Evolutionary conservation across 2,113 vertebrate genomes (phyloP).

Genomic region (Cephalophus harveyi): DNA sequence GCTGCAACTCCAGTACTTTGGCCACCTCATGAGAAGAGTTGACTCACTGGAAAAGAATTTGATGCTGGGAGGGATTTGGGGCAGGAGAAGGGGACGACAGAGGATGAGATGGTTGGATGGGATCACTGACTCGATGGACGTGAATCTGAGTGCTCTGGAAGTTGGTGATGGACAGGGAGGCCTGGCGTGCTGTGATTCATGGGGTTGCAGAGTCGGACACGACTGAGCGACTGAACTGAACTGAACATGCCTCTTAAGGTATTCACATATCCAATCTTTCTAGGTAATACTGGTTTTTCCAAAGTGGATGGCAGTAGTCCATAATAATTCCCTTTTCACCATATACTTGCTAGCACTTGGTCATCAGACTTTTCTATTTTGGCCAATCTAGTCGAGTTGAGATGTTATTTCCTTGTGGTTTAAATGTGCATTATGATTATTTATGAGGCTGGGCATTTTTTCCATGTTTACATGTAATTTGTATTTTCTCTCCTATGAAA

Average conservation of each 20-base stretch:
- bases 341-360: background rate
- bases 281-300: background rate
- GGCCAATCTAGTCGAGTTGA: background rate
- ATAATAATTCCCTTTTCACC: background rate
- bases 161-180: too few relatives aligned
- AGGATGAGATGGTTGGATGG: too few relatives aligned
- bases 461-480: background rate
- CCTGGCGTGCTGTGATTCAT: too few relatives aligned
- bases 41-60: too few relatives aligned
- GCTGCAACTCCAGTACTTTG: too few relatives aligned
- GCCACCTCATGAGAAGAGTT: too few relatives aligned
- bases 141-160: too few relatives aligned
- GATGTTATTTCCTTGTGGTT: background rate
- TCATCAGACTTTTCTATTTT: background rate
- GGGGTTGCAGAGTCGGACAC: too few relatives aligned
- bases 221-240: too few relatives aligned
- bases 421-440: background rate
- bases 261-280: background rate
- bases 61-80: too few relatives aligned
- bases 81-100: too few relatives aligned
- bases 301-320: background rate
- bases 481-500: background rate
- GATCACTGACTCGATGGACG: too few relatives aligned
- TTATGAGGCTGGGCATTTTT: background rate
- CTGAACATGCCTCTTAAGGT: background rate